Evolutionary conservation across 2,113 vertebrate species (phyloP), one percentile per base, ranked within the genome.

Genomic region (Chloebia gouldiae): DNA sequence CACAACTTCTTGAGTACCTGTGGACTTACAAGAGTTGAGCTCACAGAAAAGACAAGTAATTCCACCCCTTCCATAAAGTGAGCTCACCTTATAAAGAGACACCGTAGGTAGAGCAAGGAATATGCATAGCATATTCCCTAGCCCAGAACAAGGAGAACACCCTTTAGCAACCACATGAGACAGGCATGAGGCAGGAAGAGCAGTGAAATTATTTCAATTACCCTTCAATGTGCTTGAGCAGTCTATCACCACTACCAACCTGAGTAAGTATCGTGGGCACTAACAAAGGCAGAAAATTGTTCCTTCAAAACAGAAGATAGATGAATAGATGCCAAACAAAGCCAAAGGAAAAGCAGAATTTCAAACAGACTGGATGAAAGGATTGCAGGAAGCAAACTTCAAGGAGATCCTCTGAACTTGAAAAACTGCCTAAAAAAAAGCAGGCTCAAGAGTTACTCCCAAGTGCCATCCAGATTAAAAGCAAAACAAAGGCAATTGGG

Each of bases 351-450:
- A 86, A 90, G n/a, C 31, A 92, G 79, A 90, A 94, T 96, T 96
- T 96, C 88, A 94, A 94, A 90, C 47, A 93, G 90, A 81, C 25
- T 57, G 69, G 60, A 90, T 95, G 88, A 97, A 96, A 97, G 69
- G 61, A 93, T 88, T 3, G 1, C 51, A 75, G 86, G 65, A 93
- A 94, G 69, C 56, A 83, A 94, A 88, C 93, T 90, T 96, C 71
- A 92, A 93, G 90, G 85, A 96, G 82, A 92, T 73, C 39, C 71
- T 94, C 82, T 37, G 22, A 93, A 94, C 72, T 70, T 9, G 0
- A 92, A 96, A 90, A 87, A 90, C 6, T 40, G 81, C 28, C 49
- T 81, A 35, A 75, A 94, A 88, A 88, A 80, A 91, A 50, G 53
- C 7, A 47, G 76, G 50, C 76, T 94, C 63, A 92, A 90, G 91